Base-by-base conservation (phyloP, 2,888 invertebrate species). In the Heliothis peltigera region DNA sequence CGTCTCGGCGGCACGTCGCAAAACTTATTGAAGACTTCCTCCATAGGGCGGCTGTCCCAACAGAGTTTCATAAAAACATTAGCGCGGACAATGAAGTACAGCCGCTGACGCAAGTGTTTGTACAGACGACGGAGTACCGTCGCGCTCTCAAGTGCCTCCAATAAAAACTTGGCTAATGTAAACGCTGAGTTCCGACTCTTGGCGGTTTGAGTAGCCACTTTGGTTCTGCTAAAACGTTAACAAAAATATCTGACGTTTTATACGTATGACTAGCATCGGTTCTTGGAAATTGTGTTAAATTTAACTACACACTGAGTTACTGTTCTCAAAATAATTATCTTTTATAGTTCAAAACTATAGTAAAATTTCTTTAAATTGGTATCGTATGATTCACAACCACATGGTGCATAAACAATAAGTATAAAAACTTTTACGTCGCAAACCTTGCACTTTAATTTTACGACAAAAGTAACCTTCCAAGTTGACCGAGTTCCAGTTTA, bases 101-200 rank as follows among this genome's bases (percentile, higher is more conserved):
- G 70, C 63, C 70, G 54, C 28, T 39, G 15, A 32, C 44, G 18
- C 10, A 68, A 70, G 51, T 68, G 57, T 62, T 70, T 69, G 46
- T 25, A 35, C 59, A 43, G 52, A 56, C 48, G 28, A 56, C 39
- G 56, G 54, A 60, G 49, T 60, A 60, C 46, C 60, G 56, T 64
- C 43, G 53, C 17, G 6, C 0, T 43, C 43, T 56, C 42, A 43
- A 64, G 70, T 54, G 35, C 49, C 49, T 62, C 46, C 46, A 56
- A 39, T 51, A 64, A 60, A 68, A 69, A 74, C 59, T 42, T 46
- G 42, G 54, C 59, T 62, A 48, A 53, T 66, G 66, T 59, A 51
- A 49, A 54, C 56, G 54, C 57, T n/a, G 39, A 46, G 46, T 44
- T 22, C 51, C 28, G 64, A 32, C 65, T 58, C 51, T 71, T 43